Conservation (phyloP, 2,113 vertebrate species). For the Australoheros scitulus region DNA sequence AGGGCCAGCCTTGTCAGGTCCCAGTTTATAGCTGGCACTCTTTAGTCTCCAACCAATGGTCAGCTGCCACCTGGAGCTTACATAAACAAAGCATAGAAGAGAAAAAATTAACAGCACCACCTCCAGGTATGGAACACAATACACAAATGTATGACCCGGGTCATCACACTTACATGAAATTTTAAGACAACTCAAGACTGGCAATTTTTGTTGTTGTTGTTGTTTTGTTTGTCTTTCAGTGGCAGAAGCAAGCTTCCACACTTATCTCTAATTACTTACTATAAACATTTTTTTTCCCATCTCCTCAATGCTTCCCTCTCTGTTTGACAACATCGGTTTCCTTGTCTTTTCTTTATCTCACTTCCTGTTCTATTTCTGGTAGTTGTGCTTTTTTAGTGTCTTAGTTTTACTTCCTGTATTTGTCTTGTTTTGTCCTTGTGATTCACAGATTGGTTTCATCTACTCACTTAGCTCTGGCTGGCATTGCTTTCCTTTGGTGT, state of each 20-base stretch:
- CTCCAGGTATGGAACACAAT: too few species aligned
- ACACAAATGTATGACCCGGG: too few species aligned
- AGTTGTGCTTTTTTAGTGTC: not conserved
- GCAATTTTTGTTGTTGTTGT: not conserved
- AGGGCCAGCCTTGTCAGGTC: too few species aligned
- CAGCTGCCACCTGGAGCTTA: too few species aligned
- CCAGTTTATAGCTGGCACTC: too few species aligned
- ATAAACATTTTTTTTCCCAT: not conserved
- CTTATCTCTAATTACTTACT: not conserved
- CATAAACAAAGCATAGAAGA: too few species aligned
- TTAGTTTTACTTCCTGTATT: not conserved
- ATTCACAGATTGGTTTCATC: not conserved
- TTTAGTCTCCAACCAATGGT: too few species aligned
- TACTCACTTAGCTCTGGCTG: not conserved
- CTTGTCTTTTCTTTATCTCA: not conserved
- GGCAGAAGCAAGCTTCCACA: not conserved
- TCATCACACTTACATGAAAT: not conserved
- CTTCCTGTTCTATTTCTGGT: not conserved
- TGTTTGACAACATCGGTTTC: not conserved
- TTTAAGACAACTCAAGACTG: not conserved
- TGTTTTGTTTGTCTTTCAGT: not conserved
- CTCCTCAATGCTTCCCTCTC: not conserved
- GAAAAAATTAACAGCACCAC: too few species aligned
- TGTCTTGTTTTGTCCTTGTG: not conserved
- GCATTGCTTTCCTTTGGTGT: too few species aligned